Conservation (phyloP, 1,140 invertebrate genomes). For the Panulirus ornatus region DNA sequence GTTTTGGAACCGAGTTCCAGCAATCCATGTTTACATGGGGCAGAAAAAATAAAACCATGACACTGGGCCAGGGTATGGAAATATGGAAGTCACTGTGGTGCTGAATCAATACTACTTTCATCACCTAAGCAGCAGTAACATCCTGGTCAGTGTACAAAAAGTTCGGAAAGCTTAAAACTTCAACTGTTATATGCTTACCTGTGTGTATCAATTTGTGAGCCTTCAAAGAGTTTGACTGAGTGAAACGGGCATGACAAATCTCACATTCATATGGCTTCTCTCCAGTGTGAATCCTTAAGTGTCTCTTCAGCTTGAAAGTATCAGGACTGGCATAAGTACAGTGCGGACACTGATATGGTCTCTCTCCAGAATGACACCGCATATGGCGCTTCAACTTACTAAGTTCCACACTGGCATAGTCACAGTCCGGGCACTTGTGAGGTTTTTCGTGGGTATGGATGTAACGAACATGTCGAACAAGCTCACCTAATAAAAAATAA, state of each 20-base stretch:
- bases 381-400: constrained; percentile 96
- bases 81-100: no score
- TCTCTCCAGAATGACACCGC: constrained; percentile 89
- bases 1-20: no score
- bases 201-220: constrained; percentile 96
- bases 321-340: constrained; percentile 98
- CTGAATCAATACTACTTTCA: no score
- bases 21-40: no score
- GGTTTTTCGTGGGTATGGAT: constrained; percentile 97
- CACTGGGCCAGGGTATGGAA: no score
- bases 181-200: constrained; percentile 81
- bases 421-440: constrained; percentile 95
- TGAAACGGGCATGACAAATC: constrained; percentile 88
- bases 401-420: constrained; percentile 95
- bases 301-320: constrained; percentile 93
- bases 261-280: constrained; percentile 84
- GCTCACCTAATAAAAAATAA: constrained; percentile 84
- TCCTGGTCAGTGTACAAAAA: no score
- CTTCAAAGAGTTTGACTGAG: constrained; percentile 96
- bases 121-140: no score
- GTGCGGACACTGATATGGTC: constrained; percentile 89
- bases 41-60: no score
- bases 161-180: no score
- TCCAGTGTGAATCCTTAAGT: constrained; percentile 83
- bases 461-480: constrained; percentile 94